Percentiles rank a stretch among this genome's conserved stretches.
Conservation (phyloP, 35 echinoderm and acorn worm species). For the Holothuria glaberrima region DNA sequence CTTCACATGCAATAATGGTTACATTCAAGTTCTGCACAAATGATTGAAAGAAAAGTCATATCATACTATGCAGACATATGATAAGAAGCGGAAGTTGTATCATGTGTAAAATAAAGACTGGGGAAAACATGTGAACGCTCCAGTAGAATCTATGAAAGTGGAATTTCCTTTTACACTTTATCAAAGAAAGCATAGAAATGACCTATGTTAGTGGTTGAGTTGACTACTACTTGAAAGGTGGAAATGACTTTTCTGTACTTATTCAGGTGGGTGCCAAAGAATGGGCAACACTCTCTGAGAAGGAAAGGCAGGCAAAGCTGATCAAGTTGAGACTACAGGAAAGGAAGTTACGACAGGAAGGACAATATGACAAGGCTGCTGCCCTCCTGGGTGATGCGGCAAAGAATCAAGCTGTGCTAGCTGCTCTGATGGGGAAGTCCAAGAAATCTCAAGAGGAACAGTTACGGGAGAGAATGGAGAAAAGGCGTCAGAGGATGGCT, state of each 20-base stretch:
- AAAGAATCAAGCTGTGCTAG: conserved; percentile 80
- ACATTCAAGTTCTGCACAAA: too few species aligned
- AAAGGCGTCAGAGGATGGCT: conserved; percentile 45
- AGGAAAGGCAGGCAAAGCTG: conserved; percentile 77
- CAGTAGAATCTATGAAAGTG: too few species aligned
- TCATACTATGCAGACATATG: too few species aligned
- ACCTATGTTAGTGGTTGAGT: too few species aligned
- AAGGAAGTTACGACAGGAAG: conserved; percentile 75
- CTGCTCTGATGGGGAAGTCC: conserved; percentile 82
- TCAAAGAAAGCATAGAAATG: too few species aligned
- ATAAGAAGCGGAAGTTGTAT: too few species aligned
- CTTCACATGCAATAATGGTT: too few species aligned
- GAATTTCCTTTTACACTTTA: too few species aligned
- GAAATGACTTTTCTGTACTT: neutral
- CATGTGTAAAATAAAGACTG: too few species aligned
- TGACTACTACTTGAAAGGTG: neutral
- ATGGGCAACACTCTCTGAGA: conserved; percentile 87
- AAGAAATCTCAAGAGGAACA: conserved; percentile 91
- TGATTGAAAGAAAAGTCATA: too few species aligned
- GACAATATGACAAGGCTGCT: conserved; percentile 87
- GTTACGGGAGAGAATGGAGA: conserved; percentile 74
- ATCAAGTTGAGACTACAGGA: conserved; percentile 89
- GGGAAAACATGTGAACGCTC: too few species aligned
- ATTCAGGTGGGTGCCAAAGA: conserved; percentile 83
- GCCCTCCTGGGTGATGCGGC: conserved; percentile 82